A percentile compares a stretch with the other conserved stretches of the same genome.
phyloP scores from a whole-genome alignment of 1,140 invertebrate genomes.

The Saccostrea glomerata region DNA sequence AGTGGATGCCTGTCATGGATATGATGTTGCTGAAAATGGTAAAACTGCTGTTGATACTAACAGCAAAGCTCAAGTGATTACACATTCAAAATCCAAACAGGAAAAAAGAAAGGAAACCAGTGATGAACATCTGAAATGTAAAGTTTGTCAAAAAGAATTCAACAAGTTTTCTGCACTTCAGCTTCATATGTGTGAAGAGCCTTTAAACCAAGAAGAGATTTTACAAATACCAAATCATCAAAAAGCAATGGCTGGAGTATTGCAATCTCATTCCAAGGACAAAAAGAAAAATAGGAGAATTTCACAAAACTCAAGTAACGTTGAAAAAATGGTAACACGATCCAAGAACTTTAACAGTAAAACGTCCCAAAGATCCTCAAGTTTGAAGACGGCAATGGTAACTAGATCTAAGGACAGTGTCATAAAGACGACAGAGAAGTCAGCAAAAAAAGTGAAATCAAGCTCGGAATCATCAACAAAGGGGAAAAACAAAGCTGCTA shows the following conservation, averaged over 20 bases:
- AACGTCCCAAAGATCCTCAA: neutral
- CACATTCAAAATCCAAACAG: neutral
- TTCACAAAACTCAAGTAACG: neutral
- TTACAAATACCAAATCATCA: neutral
- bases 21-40: neutral
- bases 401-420: no score
- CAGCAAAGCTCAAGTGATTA: no score
- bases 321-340: neutral
- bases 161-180: neutral
- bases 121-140: neutral
- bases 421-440: no score
- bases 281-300: neutral
- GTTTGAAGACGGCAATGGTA: neutral
- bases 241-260: neutral
- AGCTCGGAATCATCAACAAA: neutral
- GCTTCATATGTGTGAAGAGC: neutral
- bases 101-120: neutral
- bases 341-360: neutral
- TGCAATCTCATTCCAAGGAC: neutral
- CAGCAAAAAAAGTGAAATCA: neutral
- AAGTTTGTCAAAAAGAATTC: conserved; percentile 7
- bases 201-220: neutral
- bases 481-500: neutral
- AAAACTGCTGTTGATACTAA: no score
- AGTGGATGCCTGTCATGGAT: neutral